Conservation (phyloP, 2,113 vertebrate genomes). For the Cromileptes altivelis region DNA sequence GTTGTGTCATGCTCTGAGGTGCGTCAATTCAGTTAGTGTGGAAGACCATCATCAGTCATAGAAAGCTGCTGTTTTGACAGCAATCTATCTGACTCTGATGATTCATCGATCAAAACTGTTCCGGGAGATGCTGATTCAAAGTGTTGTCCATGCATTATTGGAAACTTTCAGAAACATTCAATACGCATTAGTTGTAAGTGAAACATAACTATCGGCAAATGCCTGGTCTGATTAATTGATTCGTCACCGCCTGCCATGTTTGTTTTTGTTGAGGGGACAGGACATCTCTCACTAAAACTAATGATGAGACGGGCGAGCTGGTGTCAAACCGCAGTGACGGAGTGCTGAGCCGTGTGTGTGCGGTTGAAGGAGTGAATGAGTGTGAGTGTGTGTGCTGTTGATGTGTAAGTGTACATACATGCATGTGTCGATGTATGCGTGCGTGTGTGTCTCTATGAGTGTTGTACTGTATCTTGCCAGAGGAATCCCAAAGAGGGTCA, state of each 20-base stretch:
- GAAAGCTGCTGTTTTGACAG: slow-evolving; percentile 62
- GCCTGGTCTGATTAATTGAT: slow-evolving; percentile 80
- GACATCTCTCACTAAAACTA: slow-evolving; percentile 81
- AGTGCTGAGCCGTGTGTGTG: slow-evolving; percentile 56
- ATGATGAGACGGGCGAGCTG: slow-evolving; percentile 73
- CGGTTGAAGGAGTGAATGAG: slow-evolving; percentile 24
- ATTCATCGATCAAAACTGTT: slow-evolving; percentile 69
- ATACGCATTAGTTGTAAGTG: slow-evolving; percentile 79
- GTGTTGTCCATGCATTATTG: slow-evolving; percentile 71
- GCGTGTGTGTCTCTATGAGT: slow-evolving; percentile 1
- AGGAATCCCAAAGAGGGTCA: slow-evolving; percentile 71
- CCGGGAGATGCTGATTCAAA: slow-evolving; percentile 59
- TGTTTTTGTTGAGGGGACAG: slow-evolving; percentile 78
- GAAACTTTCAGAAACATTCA: slow-evolving; percentile 73
- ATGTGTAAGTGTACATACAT: slow-evolving; percentile 26
- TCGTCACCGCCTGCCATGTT: slow-evolving; percentile 76
- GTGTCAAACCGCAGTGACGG: slow-evolving; percentile 71
- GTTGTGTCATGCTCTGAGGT: slow-evolving; percentile 6
- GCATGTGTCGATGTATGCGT: slow-evolving; percentile 7
- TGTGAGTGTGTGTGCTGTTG: neutral
- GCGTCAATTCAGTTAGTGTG: slow-evolving; percentile 47
- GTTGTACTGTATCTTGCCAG: slow-evolving; percentile 52
- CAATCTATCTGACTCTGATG: slow-evolving; percentile 62
- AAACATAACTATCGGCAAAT: slow-evolving; percentile 80
- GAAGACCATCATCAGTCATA: slow-evolving; percentile 58